Conservation (phyloP, 2,888 invertebrate genomes). For the Aproaerema taeniolella region DNA sequence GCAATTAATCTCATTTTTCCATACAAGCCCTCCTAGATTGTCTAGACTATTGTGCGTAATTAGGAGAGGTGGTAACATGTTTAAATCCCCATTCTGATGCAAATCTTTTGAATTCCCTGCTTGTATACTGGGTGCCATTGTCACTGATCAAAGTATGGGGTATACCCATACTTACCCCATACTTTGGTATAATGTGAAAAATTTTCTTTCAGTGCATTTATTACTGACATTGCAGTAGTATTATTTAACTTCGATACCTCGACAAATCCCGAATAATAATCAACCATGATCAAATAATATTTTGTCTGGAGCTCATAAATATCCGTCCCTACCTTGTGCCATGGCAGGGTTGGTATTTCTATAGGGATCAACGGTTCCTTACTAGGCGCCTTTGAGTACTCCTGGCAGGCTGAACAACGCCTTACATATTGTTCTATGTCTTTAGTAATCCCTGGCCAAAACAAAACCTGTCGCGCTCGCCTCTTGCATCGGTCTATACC, state of each 20-base stretch:
- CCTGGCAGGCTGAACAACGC: too few species aligned
- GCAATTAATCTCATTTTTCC: too few species aligned
- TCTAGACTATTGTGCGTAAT: background rate
- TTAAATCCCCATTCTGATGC: background rate
- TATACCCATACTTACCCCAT: too few species aligned
- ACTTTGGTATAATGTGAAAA: conserved; percentile 14
- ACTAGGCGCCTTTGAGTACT: conserved; percentile 5
- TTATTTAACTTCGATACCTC: conserved; percentile 8
- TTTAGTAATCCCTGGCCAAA: too few species aligned
- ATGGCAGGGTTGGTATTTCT: conserved; percentile 12
- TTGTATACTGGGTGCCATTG: background rate
- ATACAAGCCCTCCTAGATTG: too few species aligned
- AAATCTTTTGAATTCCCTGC: background rate
- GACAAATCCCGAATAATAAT: background rate
- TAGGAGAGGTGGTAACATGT: background rate
- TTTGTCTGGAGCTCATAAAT: background rate
- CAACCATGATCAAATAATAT: background rate
- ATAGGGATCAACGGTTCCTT: conserved; percentile 13
- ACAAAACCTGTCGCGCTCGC: too few species aligned
- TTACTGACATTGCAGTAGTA: conserved; percentile 10
- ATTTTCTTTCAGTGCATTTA: conserved; percentile 11
- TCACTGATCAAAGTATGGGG: background rate
- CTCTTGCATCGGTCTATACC: too few species aligned
- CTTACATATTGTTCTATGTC: too few species aligned
- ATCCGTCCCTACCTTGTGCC: background rate